These are phyloP conservation scores for Machaerirhynchus nigripectus DNA, from an alignment of 2,113 vertebrate species.

Conservation along the genomic window DNA sequence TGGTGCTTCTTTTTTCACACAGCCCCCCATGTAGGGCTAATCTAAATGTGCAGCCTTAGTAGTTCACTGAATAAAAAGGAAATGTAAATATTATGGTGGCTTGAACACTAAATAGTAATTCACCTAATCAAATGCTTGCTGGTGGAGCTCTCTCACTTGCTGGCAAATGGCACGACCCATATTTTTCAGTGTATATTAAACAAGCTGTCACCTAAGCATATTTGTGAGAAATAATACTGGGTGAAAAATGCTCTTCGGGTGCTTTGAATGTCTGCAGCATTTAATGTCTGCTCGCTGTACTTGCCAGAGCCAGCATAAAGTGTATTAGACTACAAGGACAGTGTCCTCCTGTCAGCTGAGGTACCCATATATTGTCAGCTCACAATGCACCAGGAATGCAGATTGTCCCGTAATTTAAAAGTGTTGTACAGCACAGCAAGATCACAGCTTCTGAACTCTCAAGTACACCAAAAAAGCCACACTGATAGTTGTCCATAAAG, in stretches of 20 bases:
- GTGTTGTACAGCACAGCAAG: not conserved
- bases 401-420: not conserved
- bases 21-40: not conserved
- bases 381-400: not conserved
- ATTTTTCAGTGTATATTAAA: constrained; percentile 72
- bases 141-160: constrained; percentile 37
- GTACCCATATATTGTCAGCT: not conserved
- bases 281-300: constrained; percentile 27
- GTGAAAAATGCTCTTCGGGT: constrained; percentile 33
- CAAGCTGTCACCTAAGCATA: constrained; percentile 53
- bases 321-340: not conserved
- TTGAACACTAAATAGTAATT: not conserved
- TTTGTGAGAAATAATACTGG: constrained; percentile 60
- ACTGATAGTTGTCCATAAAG: not conserved
- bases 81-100: not conserved
- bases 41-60: not conserved
- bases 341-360: not conserved
- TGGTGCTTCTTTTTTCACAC: not conserved
- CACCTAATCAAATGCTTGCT: constrained; percentile 11
- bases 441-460: not conserved
- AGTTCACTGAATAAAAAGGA: not conserved
- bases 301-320: not conserved
- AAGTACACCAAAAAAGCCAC: not conserved
- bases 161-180: constrained; percentile 62
- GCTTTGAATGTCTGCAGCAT: constrained; percentile 30